Evolutionary conservation across 2,797 vertebrate genomes (phyloP), one percentile per base, ranked within the genome.

Genomic region (Prunella strophiata): DNA sequence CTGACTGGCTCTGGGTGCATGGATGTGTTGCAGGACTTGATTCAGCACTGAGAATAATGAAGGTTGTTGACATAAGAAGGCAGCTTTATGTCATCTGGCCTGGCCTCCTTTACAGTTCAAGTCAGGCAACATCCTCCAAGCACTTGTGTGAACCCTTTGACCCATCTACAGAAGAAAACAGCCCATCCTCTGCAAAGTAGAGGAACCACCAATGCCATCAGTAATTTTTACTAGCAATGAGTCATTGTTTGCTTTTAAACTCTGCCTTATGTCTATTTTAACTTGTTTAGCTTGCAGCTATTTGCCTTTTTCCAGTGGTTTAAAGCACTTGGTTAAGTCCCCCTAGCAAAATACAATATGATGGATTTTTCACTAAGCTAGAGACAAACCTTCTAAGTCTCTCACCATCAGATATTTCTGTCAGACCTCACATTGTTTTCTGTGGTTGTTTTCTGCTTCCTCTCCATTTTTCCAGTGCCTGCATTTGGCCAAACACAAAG

Each of bases 191-290:
- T 88, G 51, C 54, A 36, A 89, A 78, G 59, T 2, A 73, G 74
- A 91, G 80, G 77, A 94, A 87, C 63, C 86, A 94, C 59, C 75
- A 77, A 45, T 55, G 71, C 71, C 83, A 85, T 91, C 89, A 85
- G 74, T 50, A 76, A 85, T 86, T 73, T 91, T 77, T 91, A 76
- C 77, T 87, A 94, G 85, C 59, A 84, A 7, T 95, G 92, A 96
- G 71, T 95, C 94, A 95, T 43, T 87, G 82, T 78, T 94, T 93
- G 86, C 83, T 92, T 91, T 91, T 95, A 59, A 92, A 76, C 63
- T 89, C 55, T 91, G 90, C 63, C 71, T 96, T 85, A 82, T 87
- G 86, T 91, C 90, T 93, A 79, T 93, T 95, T 95, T 94, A 94
- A 89, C 81, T 90, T 91, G 71, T 70, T 91, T 76, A 76, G 20